A percentile compares a stretch with the other conserved stretches of the same genome.
phyloP scores from a whole-genome alignment of 2,888 invertebrate species.

The Lutraria lutraria region DNA sequence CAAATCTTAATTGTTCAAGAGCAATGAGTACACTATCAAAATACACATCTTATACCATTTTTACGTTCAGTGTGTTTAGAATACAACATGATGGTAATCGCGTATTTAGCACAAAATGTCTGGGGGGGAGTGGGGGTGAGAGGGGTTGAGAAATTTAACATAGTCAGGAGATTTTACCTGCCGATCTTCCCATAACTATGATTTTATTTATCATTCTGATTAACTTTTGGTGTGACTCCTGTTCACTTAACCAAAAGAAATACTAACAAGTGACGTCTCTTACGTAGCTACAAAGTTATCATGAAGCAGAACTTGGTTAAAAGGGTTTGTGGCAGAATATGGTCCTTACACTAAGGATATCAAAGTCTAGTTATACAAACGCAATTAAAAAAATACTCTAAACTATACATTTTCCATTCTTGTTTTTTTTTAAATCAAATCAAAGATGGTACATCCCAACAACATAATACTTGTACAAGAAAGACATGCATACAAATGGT shows the following conservation, averaged over 20 bases:
- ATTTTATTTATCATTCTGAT: too few species aligned
- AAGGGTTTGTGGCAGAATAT: too few species aligned
- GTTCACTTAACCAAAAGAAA: too few species aligned
- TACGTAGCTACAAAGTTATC: too few species aligned
- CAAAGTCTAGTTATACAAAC: not conserved
- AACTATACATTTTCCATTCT: not conserved
- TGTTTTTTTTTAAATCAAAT: not conserved
- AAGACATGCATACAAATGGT: slow-evolving; percentile 16
- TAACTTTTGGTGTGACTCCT: too few species aligned
- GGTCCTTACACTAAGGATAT: not conserved
- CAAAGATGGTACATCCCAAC: not conserved
- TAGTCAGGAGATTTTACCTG: not conserved
- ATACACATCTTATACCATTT: not conserved
- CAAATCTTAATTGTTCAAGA: not conserved
- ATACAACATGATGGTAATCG: not conserved
- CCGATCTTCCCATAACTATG: too few species aligned
- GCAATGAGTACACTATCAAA: not conserved
- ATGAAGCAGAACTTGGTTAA: too few species aligned
- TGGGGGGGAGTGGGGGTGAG: too few species aligned
- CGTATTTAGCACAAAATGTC: not conserved
- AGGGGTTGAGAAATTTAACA: not conserved
- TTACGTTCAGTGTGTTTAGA: not conserved
- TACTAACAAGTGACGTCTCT: too few species aligned
- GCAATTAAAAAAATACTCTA: not conserved
- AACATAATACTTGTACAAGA: not conserved